Conservation (phyloP, 2,888 invertebrate genomes). For the Sicus ferrugineus region DNA sequence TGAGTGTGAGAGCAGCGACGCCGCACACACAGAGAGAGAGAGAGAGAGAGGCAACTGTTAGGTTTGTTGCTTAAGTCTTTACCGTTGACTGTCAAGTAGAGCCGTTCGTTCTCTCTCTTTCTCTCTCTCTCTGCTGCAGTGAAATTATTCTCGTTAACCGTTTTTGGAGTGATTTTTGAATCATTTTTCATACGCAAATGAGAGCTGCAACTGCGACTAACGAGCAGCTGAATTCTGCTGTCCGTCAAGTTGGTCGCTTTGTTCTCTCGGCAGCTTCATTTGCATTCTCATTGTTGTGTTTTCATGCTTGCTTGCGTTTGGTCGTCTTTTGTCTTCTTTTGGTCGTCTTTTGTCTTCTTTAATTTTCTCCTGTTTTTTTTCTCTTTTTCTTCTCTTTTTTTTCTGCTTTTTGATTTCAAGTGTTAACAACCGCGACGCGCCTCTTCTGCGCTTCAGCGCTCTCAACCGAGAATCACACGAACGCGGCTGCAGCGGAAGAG, state of each 20-base stretch:
- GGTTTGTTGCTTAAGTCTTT: neutral
- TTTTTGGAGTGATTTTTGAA: neutral
- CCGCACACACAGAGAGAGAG: neutral
- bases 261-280: too few species aligned
- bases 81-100: neutral
- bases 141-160: neutral
- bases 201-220: too few species aligned
- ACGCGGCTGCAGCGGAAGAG: too few species aligned
- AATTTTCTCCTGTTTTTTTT: neutral
- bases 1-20: slow-evolving; percentile 56
- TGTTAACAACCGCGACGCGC: neutral
- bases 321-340: too few species aligned
- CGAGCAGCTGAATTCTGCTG: too few species aligned
- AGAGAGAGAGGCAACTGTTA: too few species aligned
- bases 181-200: neutral
- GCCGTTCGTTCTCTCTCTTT: too few species aligned
- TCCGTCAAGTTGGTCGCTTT: too few species aligned
- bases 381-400: neutral
- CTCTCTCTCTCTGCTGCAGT: too few species aligned
- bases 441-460: too few species aligned
- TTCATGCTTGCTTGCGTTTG: too few species aligned
- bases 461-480: too few species aligned
- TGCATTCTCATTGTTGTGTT: neutral
- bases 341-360: neutral
- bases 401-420: neutral